phyloP scores from a whole-genome alignment of 2,888 invertebrate genomes.

The Amblyjoppa proteus region DNA sequence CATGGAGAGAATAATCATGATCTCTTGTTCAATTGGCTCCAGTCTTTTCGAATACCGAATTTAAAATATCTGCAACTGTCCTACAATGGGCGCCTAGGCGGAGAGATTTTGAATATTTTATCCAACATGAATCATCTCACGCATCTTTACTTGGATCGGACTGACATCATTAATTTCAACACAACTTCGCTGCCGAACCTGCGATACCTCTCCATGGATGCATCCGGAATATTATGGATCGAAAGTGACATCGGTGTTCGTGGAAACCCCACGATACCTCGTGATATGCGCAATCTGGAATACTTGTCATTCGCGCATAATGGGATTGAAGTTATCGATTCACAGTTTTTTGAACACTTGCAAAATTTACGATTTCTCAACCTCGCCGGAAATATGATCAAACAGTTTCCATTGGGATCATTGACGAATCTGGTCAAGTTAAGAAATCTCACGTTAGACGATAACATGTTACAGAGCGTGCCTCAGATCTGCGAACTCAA shows the following conservation, averaged over 20 bases:
- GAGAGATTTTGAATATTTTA: neutral
- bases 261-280: neutral
- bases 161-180: neutral
- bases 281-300: conserved; percentile 9
- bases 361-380: conserved; percentile 9
- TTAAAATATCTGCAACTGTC: conserved; percentile 34
- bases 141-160: conserved; percentile 22
- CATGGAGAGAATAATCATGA: neutral
- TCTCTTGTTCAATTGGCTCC: neutral
- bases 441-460: conserved; percentile 15
- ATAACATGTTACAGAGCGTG: conserved; percentile 3
- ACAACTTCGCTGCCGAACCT: neutral
- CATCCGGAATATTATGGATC: neutral
- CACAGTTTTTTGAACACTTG: neutral
- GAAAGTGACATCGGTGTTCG: no score
- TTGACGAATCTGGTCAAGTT: conserved; percentile 13
- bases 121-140: neutral
- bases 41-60: neutral
- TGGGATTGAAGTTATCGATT: neutral
- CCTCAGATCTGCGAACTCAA: conserved; percentile 17
- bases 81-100: neutral
- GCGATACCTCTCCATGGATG: conserved; percentile 23
- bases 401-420: neutral
- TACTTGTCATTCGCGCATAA: conserved; percentile 32
- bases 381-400: conserved; percentile 9